These are phyloP conservation scores for Mormyrus iriodes DNA, from an alignment of 2,113 vertebrate species.

Conservation along the genomic window DNA sequence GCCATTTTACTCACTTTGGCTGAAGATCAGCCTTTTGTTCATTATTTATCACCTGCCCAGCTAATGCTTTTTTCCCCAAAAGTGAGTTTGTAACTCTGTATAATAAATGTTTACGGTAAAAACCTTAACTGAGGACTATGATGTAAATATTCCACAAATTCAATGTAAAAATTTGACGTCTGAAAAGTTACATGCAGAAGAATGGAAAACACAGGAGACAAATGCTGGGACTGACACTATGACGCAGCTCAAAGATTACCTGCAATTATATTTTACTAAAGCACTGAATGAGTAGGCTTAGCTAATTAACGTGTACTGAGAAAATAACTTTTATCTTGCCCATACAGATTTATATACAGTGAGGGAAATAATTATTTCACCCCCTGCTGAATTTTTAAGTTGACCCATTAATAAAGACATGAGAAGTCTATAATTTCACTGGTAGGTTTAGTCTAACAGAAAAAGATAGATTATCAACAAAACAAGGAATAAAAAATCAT, in stretches of 20 bases:
- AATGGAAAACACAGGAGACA: neutral
- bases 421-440: too few relatives aligned
- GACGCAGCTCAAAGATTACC: neutral
- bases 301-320: neutral
- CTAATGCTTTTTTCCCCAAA: neutral
- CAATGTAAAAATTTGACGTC: neutral
- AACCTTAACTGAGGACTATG: neutral
- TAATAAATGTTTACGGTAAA: neutral
- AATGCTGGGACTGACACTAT: neutral
- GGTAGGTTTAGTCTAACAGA: too few relatives aligned
- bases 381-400: too few relatives aligned
- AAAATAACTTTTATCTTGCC: neutral
- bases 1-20: neutral
- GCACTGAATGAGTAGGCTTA: neutral
- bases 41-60: neutral
- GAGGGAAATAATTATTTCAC: too few relatives aligned
- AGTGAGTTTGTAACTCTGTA: neutral
- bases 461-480: too few relatives aligned
- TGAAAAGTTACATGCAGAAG: neutral
- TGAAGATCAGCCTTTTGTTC: neutral
- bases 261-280: neutral
- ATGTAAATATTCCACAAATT: neutral
- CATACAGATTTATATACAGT: neutral
- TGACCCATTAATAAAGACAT: too few relatives aligned
- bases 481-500: too few relatives aligned